A percentile compares a stretch with the other conserved stretches of the same genome.
These are phyloP conservation scores for Nasonia oneida DNA, from an alignment of 2,888 invertebrate genomes.

Conservation along the genomic window DNA sequence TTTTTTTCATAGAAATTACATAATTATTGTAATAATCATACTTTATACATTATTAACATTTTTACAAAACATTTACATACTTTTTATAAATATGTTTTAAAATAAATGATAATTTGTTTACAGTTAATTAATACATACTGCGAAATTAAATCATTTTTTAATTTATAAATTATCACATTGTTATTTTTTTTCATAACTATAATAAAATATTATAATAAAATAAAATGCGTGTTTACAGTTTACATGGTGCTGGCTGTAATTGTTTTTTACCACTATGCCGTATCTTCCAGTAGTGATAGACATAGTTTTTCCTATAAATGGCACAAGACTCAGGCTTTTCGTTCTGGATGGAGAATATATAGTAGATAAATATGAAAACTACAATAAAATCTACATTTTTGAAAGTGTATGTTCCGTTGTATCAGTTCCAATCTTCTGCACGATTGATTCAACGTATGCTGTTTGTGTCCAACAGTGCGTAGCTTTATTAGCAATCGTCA, in stretches of 20 bases:
- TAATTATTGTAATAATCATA: too few relatives aligned
- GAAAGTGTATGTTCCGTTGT: not conserved
- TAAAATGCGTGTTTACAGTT: not conserved
- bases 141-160: too few relatives aligned
- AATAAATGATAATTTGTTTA: too few relatives aligned
- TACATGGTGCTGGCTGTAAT: not conserved
- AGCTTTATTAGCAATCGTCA: constrained; percentile 9
- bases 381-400: constrained; percentile 11
- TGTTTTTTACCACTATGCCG: not conserved
- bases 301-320: not conserved
- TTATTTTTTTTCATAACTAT: too few relatives aligned
- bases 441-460: not conserved
- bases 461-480: not conserved
- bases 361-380: not conserved
- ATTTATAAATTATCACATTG: too few relatives aligned
- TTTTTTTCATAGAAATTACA: too few relatives aligned
- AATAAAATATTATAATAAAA: too few relatives aligned
- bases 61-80: too few relatives aligned
- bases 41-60: too few relatives aligned
- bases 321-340: not conserved
- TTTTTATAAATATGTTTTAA: too few relatives aligned
- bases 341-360: constrained; percentile 9
- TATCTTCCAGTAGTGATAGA: not conserved
- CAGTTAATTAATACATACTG: too few relatives aligned
- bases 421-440: not conserved